Evolutionary conservation across 2,113 vertebrate species (phyloP).

Genomic region (Cryptomyrus ogoouensis): DNA sequence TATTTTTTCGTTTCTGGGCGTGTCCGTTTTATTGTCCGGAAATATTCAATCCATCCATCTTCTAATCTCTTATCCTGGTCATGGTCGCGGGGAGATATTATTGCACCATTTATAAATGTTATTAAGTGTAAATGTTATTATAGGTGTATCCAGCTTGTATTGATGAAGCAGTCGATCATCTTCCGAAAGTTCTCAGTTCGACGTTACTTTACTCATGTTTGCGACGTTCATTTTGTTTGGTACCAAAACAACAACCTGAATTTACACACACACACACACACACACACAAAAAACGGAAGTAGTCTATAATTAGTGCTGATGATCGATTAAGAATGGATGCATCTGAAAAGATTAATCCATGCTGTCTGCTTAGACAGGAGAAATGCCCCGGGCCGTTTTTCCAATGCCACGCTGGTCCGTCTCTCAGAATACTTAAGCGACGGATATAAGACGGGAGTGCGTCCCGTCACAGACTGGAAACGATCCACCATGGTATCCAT

Average conservation of each 20-base stretch:
- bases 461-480: slow-evolving; percentile 85
- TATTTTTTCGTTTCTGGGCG: neutral
- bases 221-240: neutral
- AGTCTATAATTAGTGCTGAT: neutral
- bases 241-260: neutral
- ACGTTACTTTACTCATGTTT: neutral
- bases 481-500: slow-evolving; percentile 76
- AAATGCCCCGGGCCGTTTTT: slow-evolving; percentile 25
- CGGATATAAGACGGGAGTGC: slow-evolving; percentile 76
- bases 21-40: neutral
- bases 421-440: slow-evolving; percentile 68
- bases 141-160: neutral
- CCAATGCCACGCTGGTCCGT: slow-evolving; percentile 65
- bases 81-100: neutral
- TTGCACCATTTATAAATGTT: neutral
- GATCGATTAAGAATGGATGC: neutral
- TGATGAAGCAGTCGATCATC: neutral
- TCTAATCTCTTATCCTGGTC: neutral
- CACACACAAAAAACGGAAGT: neutral
- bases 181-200: neutral
- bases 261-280: too few relatives aligned
- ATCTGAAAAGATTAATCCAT: neutral
- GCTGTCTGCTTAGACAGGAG: slow-evolving; percentile 46
- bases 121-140: neutral
- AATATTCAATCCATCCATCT: neutral